Evolutionary conservation across 2,888 invertebrate genomes (phyloP).

Genomic region (Boloria euphrosyne): DNA sequence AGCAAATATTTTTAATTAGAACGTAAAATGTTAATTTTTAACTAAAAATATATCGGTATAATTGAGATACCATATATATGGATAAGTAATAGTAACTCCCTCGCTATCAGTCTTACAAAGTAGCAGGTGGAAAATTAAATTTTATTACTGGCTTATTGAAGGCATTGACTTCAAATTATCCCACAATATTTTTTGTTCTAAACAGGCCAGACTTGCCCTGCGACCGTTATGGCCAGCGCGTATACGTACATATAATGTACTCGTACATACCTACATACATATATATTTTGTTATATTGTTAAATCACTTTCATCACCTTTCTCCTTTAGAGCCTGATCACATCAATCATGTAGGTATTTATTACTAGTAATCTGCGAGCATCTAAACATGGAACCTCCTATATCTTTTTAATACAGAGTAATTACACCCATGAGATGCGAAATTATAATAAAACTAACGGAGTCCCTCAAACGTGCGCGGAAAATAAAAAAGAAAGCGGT

Average conservation of each 20-base stretch:
- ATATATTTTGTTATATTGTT: constrained; percentile 49
- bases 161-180: constrained; percentile 39
- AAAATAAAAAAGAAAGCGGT: too few relatives aligned
- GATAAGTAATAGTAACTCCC: too few relatives aligned
- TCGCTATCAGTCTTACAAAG: neutral
- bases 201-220: constrained; percentile 37
- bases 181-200: constrained; percentile 31
- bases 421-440: neutral
- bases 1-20: too few relatives aligned
- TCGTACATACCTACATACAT: too few relatives aligned
- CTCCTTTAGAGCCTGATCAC: constrained; percentile 56
- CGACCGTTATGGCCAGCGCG: constrained; percentile 28
- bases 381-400: constrained; percentile 16
- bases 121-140: neutral
- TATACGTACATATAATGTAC: neutral
- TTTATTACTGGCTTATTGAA: constrained; percentile 16
- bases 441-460: too few relatives aligned
- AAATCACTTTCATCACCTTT: constrained; percentile 72
- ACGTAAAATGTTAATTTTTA: too few relatives aligned
- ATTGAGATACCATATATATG: too few relatives aligned
- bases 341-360: constrained; percentile 58
- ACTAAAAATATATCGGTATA: too few relatives aligned
- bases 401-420: constrained; percentile 12
- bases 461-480: too few relatives aligned
- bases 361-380: constrained; percentile 13